These are phyloP conservation scores for Chironomus striatipennis DNA, from an alignment of 1,140 invertebrate genomes.

Conservation along the genomic window DNA sequence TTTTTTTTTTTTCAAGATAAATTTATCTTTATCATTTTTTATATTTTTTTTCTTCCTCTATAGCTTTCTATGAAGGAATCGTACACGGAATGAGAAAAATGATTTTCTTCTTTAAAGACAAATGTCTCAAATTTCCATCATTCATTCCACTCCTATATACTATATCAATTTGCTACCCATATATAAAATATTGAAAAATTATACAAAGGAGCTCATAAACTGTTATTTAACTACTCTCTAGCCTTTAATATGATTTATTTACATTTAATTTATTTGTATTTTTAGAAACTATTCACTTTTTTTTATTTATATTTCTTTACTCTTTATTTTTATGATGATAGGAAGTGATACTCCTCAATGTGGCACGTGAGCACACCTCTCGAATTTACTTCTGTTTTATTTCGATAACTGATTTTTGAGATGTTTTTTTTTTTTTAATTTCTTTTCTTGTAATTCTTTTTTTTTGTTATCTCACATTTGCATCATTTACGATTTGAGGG, in stretches of 20 bases:
- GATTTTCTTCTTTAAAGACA: neutral
- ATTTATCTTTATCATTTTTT: slow-evolving; percentile 10
- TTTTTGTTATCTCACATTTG: too few relatives aligned
- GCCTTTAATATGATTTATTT: neutral
- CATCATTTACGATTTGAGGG: too few relatives aligned
- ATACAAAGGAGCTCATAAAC: too few relatives aligned
- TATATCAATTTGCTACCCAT: neutral
- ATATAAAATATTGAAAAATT: too few relatives aligned
- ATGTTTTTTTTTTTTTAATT: too few relatives aligned
- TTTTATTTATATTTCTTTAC: neutral
- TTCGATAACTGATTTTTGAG: too few relatives aligned
- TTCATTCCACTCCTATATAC: neutral
- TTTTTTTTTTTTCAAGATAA: slow-evolving; percentile 7
- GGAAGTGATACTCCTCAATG: neutral
- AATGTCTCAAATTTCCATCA: neutral
- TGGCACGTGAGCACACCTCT: neutral
- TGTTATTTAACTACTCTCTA: neutral
- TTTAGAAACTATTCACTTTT: neutral
- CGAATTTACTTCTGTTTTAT: too few relatives aligned
- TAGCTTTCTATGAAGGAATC: neutral
- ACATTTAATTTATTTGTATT: neutral
- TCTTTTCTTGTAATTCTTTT: too few relatives aligned
- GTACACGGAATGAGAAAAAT: neutral
- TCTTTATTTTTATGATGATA: neutral
- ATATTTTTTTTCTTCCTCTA: neutral